Conservation (phyloP, 2,888 invertebrate species). For the Euphydryas editha region DNA sequence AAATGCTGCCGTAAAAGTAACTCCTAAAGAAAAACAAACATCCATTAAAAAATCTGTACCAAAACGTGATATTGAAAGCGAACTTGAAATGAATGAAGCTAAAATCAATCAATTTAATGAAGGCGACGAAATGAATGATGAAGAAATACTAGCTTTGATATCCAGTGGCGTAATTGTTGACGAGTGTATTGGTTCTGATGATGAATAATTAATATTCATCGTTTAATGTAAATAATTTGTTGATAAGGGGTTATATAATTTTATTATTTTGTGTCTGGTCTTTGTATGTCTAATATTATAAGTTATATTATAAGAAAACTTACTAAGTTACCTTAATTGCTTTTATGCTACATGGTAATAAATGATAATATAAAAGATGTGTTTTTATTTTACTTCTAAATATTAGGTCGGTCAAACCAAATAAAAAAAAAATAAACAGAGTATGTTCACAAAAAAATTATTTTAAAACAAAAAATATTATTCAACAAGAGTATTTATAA, state of each 20-base stretch:
- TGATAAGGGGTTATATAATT: neutral
- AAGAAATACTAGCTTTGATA: slow-evolving; percentile 68
- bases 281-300: too few species aligned
- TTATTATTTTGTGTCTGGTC: neutral
- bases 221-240: neutral
- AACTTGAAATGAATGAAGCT: slow-evolving; percentile 9
- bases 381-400: neutral
- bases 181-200: slow-evolving; percentile 66
- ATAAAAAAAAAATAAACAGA: too few species aligned
- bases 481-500: neutral
- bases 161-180: slow-evolving; percentile 69
- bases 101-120: slow-evolving; percentile 30
- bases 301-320: too few species aligned
- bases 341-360: too few species aligned
- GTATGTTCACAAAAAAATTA: too few species aligned
- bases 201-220: slow-evolving; percentile 46
- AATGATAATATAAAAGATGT: too few species aligned
- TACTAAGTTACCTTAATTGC: too few species aligned
- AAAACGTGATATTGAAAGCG: neutral
- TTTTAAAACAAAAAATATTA: neutral
- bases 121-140: slow-evolving; percentile 66
- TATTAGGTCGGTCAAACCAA: too few species aligned
- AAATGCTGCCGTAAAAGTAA: neutral
- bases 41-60: neutral
- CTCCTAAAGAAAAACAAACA: slow-evolving; percentile 10